Evolutionary conservation across 2,888 invertebrate genomes (phyloP), one percentile per base, ranked within the genome.

Genomic region (Oxycera nigricornis): DNA sequence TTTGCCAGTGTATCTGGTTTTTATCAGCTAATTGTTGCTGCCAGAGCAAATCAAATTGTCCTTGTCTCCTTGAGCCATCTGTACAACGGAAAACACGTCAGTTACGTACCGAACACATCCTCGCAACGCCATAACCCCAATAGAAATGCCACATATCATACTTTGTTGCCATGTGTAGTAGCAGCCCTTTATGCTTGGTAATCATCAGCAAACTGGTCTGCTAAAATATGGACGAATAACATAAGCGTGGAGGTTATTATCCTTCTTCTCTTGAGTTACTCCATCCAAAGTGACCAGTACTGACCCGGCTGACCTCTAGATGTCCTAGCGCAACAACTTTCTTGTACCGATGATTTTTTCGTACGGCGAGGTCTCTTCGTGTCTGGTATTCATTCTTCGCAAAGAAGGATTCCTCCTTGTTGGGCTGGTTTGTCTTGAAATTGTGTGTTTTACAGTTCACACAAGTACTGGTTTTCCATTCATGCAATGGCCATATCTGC

Each of bases 231-330:
- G 50, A 7, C 6, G 50, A 9, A 20, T 22, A 14, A 26, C 39
- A 20, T 11, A 68, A 35, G 39, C 20, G 41, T 55, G 55, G 46
- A 70, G 55, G 52, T 70, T 70, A 65, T 65, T 41, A 68, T 68
- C 70, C 55, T 70, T 70, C 46, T 68, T 68, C 20, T 52, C 39
- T 70, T 17, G 22, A 55, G 52, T 30, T 31, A 22, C 52, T 70
- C 52, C 52, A 55, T 52, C 31, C 70, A 31, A 55, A 52, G 17
- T 70, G 70, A 70, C 70, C 70, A 55, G 70, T 70, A 70, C 52
- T 70, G 70, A 70, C 70, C 70, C 31, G 17, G 35, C 50, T 70
- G 70, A 70, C 70, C 70, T 70, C 55, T 30, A 52, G 52, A 52
- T 52, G 39, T 70, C 70, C 52, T 52, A 7, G 46, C 55, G 52